Conservation (phyloP, 2,888 invertebrate species). For the Sesia bembeciformis region DNA sequence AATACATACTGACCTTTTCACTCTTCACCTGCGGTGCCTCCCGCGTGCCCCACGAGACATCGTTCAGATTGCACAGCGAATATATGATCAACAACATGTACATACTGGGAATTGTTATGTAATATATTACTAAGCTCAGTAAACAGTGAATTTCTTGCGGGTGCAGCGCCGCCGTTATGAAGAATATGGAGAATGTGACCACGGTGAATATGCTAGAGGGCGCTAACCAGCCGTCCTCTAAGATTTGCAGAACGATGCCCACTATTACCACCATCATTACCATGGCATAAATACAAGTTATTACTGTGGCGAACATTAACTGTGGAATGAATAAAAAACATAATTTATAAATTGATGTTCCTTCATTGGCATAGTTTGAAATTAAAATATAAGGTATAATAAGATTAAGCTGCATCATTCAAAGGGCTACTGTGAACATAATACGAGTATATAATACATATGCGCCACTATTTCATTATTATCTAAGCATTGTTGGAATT, state of each 20-base stretch:
- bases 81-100: slow-evolving; percentile 94
- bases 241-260: slow-evolving; percentile 85
- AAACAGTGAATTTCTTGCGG: slow-evolving; percentile 85
- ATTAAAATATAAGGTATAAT: no score
- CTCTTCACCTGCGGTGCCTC: slow-evolving; percentile 77
- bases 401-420: no score
- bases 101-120: slow-evolving; percentile 94
- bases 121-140: slow-evolving; percentile 84
- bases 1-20: slow-evolving; percentile 30
- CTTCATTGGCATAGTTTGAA: no score
- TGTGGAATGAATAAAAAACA: slow-evolving; percentile 36
- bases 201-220: slow-evolving; percentile 90
- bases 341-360: no score
- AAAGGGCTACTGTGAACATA: no score
- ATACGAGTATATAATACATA: no score
- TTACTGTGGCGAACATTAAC: slow-evolving; percentile 81
- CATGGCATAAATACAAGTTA: slow-evolving; percentile 86
- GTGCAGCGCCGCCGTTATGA: slow-evolving; percentile 80
- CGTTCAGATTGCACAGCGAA: slow-evolving; percentile 93
- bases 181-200: slow-evolving; percentile 79
- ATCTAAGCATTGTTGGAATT: no score
- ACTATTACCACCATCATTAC: slow-evolving; percentile 92
- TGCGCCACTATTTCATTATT: no score
- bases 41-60: slow-evolving; percentile 95
- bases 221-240: slow-evolving; percentile 84